phyloP scores from a whole-genome alignment of 2,797 vertebrate genomes.

The Xenentodon cancila region DNA sequence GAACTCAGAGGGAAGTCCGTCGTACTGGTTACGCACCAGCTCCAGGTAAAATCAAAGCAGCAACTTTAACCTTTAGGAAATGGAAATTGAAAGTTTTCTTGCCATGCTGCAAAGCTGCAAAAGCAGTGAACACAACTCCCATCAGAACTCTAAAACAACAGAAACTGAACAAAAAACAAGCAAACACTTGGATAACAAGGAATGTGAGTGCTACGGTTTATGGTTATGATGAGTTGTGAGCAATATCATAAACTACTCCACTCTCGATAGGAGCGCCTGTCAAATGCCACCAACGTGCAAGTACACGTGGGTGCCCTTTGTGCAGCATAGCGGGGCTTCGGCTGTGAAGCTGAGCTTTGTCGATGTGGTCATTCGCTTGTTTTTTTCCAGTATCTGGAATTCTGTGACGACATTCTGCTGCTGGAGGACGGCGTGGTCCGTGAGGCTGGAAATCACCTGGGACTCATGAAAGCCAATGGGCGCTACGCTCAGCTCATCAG shows the following conservation, averaged over 20 bases:
- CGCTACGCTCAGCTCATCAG: constrained; percentile 83
- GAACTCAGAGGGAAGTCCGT: constrained; percentile 79
- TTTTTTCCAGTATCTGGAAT: constrained; percentile 85
- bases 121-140: no score
- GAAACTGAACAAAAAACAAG: no score
- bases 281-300: not conserved
- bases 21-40: constrained; percentile 83
- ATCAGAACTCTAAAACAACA: no score
- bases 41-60: constrained; percentile 74
- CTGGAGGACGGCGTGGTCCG: constrained; percentile 82
- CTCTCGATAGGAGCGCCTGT: no score
- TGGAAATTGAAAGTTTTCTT: no score
- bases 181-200: no score
- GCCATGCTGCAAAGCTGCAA: no score
- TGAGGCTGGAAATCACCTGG: constrained; percentile 82
- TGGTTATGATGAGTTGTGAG: no score
- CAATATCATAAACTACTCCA: no score
- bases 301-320: no score
- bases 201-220: no score
- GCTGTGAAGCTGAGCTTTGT: not conserved
- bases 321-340: not conserved
- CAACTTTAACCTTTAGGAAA: not conserved
- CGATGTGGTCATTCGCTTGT: not conserved
- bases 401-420: constrained; percentile 85
- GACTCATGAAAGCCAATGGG: constrained; percentile 75